These are phyloP conservation scores for Colletes collaris DNA, from an alignment of 2,888 invertebrate species.

Conservation along the genomic window DNA sequence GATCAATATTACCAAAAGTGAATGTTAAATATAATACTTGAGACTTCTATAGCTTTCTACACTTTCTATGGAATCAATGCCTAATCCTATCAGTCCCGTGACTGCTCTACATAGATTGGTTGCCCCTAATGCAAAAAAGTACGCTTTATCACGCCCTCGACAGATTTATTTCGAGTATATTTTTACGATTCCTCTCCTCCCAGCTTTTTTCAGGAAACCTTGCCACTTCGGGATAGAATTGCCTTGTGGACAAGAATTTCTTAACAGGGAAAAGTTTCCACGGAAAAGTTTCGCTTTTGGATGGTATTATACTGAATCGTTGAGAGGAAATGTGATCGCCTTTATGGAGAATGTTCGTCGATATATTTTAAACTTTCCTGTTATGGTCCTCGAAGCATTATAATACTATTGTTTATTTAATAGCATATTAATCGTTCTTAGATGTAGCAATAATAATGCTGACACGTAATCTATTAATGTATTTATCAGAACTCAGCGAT, in stretches of 20 bases:
- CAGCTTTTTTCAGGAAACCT: conserved; percentile 37
- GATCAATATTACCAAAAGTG: too few relatives aligned
- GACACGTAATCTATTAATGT: too few relatives aligned
- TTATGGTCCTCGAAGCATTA: neutral
- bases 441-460: neutral
- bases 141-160: conserved; percentile 46
- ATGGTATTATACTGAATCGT: neutral
- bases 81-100: too few relatives aligned
- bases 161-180: conserved; percentile 59
- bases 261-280: neutral
- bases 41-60: too few relatives aligned
- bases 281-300: neutral
- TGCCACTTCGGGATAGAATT: conserved; percentile 8
- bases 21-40: too few relatives aligned
- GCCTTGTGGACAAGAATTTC: conserved; percentile 2
- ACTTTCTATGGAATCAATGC: too few relatives aligned
- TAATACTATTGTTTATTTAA: neutral
- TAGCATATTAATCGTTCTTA: neutral
- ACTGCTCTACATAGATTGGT: too few relatives aligned
- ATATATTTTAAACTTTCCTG: neutral
- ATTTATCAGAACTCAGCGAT: too few relatives aligned
- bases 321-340: neutral
- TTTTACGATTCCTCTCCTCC: conserved; percentile 42
- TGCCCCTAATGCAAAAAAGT: too few relatives aligned
- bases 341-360: conserved; percentile 4